phyloP scores from a whole-genome alignment of 2,888 invertebrate genomes.

The Phyllotreta cruciferae region DNA sequence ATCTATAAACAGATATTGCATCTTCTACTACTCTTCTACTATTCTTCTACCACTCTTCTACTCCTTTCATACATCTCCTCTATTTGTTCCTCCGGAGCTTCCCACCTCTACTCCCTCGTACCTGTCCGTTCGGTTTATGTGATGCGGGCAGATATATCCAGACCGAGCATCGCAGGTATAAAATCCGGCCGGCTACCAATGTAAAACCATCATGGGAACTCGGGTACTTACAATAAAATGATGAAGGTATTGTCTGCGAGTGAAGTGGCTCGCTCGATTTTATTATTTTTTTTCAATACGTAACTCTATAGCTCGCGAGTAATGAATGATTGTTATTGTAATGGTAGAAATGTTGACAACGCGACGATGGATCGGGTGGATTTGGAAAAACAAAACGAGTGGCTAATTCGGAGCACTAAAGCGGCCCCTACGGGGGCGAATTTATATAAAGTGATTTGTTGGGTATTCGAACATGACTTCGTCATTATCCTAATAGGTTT shows the following conservation, averaged over 20 bases:
- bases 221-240: constrained; percentile 13
- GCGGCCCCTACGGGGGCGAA: constrained; percentile 24
- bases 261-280: constrained; percentile 18
- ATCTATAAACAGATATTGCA: no score
- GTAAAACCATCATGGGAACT: constrained; percentile 22
- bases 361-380: background rate
- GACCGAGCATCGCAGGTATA: constrained; percentile 21
- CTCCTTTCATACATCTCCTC: no score
- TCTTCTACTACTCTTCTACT: no score
- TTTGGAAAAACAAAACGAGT: constrained; percentile 21
- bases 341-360: background rate
- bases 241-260: constrained; percentile 21
- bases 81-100: no score
- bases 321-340: background rate
- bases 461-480: constrained; percentile 34
- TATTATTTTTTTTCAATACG: background rate
- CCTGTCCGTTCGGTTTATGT: constrained; percentile 8
- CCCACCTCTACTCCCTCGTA: background rate
- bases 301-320: background rate
- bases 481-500: constrained; percentile 37
- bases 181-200: constrained; percentile 20
- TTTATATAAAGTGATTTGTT: constrained; percentile 35
- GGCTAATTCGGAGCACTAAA: constrained; percentile 20
- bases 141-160: constrained; percentile 23
- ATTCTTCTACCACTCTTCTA: no score